Base-by-base conservation (phyloP, 2,888 invertebrate genomes). In the Meteorus cinctellus region DNA sequence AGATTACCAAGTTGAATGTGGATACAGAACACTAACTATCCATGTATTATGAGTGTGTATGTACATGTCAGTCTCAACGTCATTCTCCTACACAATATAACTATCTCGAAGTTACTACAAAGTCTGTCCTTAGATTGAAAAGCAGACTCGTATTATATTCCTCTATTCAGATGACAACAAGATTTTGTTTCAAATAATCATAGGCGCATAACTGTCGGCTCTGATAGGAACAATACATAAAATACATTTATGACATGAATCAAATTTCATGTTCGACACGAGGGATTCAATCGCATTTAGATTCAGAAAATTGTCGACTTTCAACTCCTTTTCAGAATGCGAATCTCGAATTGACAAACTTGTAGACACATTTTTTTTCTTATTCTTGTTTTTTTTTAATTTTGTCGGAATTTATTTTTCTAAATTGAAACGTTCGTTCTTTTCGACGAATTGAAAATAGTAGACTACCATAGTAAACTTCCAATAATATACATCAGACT, bases 1-100 rank as follows among this genome's bases (percentile, higher is more conserved):
- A 62, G 31, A 62, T 62, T 62, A 62, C 31, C 62, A 62, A 29
- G n/a, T 27, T 62, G 62, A 29, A 62, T 62, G 19, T 12, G 16
- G 48, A 48, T 48, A 5, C 48, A 3, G 16, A 3, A n/a, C n/a
- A n/a, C 48, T n/a, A 16, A 48, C 48, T 48, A n/a, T 48, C 4
- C 27, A 27, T 27, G 10, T 27, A 12, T 16, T 48, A 6, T 48
- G 0, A 4, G 10, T 60, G 10, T 27, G 8, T 24, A 60, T 12
- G n/a, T 55, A 6, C 55, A 8, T 62, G 29, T 16, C 4, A 12
- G 41, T 41, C 6, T 29, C 31, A 31, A 3, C 29, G 4, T 31
- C 12, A 31, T 62, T 31, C 31, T 31, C 14, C 62, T 29, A 29
- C 27, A 24, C 29, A 29, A 60, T 60, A 29, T 60, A 8, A 29